These are phyloP conservation scores for Julus scanicus DNA, from an alignment of 2,888 invertebrate species.

Conservation along the genomic window DNA sequence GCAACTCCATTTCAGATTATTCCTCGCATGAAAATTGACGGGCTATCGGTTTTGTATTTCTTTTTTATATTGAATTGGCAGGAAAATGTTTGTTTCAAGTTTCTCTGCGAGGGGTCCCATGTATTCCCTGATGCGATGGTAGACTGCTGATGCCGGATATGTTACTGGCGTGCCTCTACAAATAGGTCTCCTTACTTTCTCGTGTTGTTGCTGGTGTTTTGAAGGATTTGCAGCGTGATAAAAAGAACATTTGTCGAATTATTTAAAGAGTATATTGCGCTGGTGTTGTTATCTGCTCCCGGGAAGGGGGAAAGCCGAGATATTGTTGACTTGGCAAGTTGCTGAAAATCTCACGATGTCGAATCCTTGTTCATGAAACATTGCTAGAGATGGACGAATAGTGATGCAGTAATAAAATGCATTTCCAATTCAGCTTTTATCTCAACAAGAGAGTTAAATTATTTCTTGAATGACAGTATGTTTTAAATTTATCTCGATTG, in stretches of 20 bases:
- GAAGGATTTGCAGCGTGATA: neutral
- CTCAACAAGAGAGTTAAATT: neutral
- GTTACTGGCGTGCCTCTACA: neutral
- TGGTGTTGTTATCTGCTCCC: neutral
- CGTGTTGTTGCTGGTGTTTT: neutral
- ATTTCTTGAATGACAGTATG: too few species aligned
- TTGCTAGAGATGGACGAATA: neutral
- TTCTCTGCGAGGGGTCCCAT: neutral
- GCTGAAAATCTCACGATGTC: neutral
- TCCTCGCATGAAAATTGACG: neutral
- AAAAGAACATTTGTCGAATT: neutral
- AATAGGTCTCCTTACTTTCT: neutral
- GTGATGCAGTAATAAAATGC: neutral
- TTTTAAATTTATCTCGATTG: too few species aligned
- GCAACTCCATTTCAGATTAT: neutral
- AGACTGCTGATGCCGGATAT: slow-evolving; percentile 11
- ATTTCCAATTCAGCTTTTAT: neutral
- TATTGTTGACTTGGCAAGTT: slow-evolving; percentile 7
- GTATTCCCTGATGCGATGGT: neutral
- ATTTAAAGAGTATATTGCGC: slow-evolving; percentile 5
- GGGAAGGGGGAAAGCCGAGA: neutral
- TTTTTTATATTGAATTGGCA: neutral
- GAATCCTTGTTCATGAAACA: neutral
- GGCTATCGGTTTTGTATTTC: neutral
- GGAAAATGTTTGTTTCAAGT: slow-evolving; percentile 3